Base-by-base conservation (phyloP, 2,113 vertebrate species). In the Xiphophorus couchianus region DNA sequence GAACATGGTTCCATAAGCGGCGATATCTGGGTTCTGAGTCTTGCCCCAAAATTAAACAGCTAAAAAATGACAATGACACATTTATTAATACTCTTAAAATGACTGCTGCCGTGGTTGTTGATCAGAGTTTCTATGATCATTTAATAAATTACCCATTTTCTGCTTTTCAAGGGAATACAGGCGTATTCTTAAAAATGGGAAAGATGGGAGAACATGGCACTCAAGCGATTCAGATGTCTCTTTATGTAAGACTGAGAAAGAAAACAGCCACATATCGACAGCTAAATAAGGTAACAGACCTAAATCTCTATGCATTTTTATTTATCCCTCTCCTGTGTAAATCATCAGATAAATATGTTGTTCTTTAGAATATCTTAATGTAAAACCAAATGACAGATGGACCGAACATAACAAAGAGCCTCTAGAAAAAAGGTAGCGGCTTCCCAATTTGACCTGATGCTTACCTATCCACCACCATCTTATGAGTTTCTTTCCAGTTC, bases 401-500 rank as follows among this genome's bases (percentile, higher is more conserved):
- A 15, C 14, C 19, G 3, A 22, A 31, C 10, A 68, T 25, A 48
- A 51, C 39, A 42, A 11, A 69, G 19, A 9, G 1, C 5, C 10
- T 11, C 0, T 44, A 22, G 44, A 64, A 3, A 48, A 66, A 5
- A 19, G 27, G 2, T 10, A 54, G 13, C 27, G 2, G 4, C 12
- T 11, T 14, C 27, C 14, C 5, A 74, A 19, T 7, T 33, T 13
- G 25, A 68, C 37, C n/a, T 61, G 27, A 0, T 22, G 25, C 72
- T 15, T 85, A 98, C 98, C 98, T 98, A 82, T 96, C 95, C 76
- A 99, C 96, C 78, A 99, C 98, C 92, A 95, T 92, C 83, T 97
- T 98, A 89, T 99, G 98, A 1, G 96, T 92, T 1, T 97, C 95
- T 87, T 96, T 98, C 97, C 98, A 99, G 80, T 97, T 95, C 86